Conservation (phyloP, 2,797 vertebrate genomes). For the Eupleurogrammus muticus region DNA sequence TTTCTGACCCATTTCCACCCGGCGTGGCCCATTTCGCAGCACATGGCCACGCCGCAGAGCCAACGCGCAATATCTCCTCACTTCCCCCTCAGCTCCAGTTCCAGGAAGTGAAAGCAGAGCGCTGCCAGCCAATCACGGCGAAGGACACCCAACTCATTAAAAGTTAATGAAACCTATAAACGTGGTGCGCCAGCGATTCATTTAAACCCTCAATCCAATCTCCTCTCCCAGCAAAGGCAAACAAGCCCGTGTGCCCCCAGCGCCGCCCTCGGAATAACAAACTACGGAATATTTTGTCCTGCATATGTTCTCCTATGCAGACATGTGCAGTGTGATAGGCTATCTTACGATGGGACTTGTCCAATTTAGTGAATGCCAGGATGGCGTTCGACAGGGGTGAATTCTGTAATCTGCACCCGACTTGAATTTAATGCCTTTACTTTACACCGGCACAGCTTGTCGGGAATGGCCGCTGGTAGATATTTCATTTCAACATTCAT, state of each 20-base stretch:
- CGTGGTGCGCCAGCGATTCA: slow-evolving; percentile 86
- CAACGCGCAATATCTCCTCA: slow-evolving; percentile 66
- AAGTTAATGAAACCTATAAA: slow-evolving; percentile 91
- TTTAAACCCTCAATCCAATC: slow-evolving; percentile 89
- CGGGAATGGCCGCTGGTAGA: slow-evolving; percentile 60
- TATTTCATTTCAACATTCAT: slow-evolving; percentile 86
- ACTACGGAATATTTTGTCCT: slow-evolving; percentile 87
- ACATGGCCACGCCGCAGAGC: slow-evolving; percentile 66
- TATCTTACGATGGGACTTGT: slow-evolving; percentile 81
- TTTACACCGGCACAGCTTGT: slow-evolving; percentile 79
- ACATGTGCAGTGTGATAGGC: slow-evolving; percentile 81
- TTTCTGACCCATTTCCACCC: slow-evolving; percentile 59
- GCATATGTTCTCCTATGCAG: slow-evolving; percentile 84
- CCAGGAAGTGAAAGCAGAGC: slow-evolving; percentile 76
- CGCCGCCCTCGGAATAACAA: slow-evolving; percentile 86
- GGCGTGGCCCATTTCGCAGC: slow-evolving; percentile 61
- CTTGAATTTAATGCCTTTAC: slow-evolving; percentile 81
- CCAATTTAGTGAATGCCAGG: slow-evolving; percentile 84
- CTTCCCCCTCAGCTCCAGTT: slow-evolving; percentile 69
- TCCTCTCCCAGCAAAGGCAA: slow-evolving; percentile 87
- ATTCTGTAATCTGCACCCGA: slow-evolving; percentile 78
- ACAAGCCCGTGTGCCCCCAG: slow-evolving; percentile 85
- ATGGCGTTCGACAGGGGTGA: slow-evolving; percentile 78
- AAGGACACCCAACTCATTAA: slow-evolving; percentile 89
- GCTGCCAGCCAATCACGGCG: slow-evolving; percentile 80